Evolutionary conservation across 1,140 invertebrate genomes (phyloP), one percentile per base, ranked within the genome.

Genomic region (Neodiprion virginianus): DNA sequence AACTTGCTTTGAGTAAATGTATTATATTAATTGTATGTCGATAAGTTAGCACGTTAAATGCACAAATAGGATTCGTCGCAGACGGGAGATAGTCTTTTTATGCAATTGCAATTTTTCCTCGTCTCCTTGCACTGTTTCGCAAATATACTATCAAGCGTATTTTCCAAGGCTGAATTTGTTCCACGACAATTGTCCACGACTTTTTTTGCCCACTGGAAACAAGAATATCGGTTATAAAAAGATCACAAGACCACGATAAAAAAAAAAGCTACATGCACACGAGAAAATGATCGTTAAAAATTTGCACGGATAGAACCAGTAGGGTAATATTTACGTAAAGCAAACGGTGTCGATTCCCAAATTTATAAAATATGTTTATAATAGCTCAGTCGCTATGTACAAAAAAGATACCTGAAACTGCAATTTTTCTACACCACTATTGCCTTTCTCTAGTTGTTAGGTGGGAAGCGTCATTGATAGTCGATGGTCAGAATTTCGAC

Each of bases 121-220:
- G 49, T 71, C 69, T 75, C 65, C 68, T 79, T 76, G 7, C 75
- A 50, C 10, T 83, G 78, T 12, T 80, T 68, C 8, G 78, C 75
- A 81, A 92, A 92, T 69, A 95, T 84, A 67, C 85, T 82, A 82
- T 95, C 92, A 66, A 96, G 83, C 68, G 88, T 79, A 1, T 83
- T 80, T 86, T 96, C 95, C 75, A 96, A 82, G 21, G 77, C 75
- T 17, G 78, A 74, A 87, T 95, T 95, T 9, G 92, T 94, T 12
- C 93, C 93, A 76, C 90, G 88, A 11, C 95, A 84, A 65, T 92
- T 90, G 72, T 91, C 86, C 69, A 95, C 89, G 11, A 97, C 95
- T 80, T 92, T 83, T 74, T 91, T 88, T 9, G 94, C 89, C 95
- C 95, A 97, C 70, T 89, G 77, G 95, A 95, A 86, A 94, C 93